phyloP scores from a whole-genome alignment of 1,140 invertebrate species.

The Trissolcus basalis region DNA sequence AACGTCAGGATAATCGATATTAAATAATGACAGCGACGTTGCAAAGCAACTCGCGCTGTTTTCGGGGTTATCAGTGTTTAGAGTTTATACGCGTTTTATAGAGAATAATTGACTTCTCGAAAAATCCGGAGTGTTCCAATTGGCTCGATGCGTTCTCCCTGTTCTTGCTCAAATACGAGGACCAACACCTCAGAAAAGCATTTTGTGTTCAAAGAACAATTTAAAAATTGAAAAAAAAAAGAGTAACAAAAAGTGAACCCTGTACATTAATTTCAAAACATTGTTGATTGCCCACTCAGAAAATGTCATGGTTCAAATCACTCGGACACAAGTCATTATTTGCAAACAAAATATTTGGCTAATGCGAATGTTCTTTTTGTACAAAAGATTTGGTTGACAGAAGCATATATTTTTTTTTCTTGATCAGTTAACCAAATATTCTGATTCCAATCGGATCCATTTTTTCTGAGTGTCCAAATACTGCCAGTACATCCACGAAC shows the following conservation, averaged over 20 bases:
- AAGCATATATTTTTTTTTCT: too few relatives aligned
- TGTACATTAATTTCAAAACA: too few relatives aligned
- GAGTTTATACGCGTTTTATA: conserved; percentile 57
- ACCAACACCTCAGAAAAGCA: not conserved
- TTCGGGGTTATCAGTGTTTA: conserved; percentile 51
- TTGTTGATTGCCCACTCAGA: too few relatives aligned
- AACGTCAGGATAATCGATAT: conserved; percentile 53
- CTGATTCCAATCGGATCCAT: too few relatives aligned
- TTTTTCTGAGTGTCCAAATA: too few relatives aligned
- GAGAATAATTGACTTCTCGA: conserved; percentile 35
- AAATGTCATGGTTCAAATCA: too few relatives aligned
- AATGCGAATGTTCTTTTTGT: too few relatives aligned
- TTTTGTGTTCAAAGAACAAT: not conserved
- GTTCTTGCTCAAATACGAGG: conserved; percentile 39
- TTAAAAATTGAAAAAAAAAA: not conserved
- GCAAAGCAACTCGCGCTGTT: conserved; percentile 28
- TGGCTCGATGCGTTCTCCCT: conserved; percentile 8
- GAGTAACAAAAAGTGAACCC: too few relatives aligned
- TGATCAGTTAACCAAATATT: too few relatives aligned
- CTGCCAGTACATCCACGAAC: not conserved
- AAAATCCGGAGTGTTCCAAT: conserved; percentile 28
- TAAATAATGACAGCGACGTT: conserved; percentile 41
- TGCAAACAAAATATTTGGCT: too few relatives aligned
- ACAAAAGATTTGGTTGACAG: too few relatives aligned
- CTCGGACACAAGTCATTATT: too few relatives aligned